Conservation (phyloP, 2,888 invertebrate species). For the Siphlonurus alternatus region DNA sequence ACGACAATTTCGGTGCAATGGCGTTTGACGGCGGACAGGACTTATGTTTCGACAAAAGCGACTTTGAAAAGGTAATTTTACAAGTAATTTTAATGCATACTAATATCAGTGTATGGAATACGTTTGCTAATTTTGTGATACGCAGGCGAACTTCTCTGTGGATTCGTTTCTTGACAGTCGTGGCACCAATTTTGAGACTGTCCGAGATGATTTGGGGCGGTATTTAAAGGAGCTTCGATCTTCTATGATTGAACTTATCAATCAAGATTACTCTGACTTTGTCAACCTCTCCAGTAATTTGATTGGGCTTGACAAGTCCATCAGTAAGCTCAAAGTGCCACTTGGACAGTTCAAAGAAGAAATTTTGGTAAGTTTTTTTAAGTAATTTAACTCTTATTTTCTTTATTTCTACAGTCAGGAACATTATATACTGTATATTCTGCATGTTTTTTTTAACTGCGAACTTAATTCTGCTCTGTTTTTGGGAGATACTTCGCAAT, state of each 20-base stretch:
- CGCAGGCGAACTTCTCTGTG: conserved; percentile 78
- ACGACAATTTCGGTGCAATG: too few species aligned
- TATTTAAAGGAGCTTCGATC: conserved; percentile 82
- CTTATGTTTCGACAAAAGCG: neutral
- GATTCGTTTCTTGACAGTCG: conserved; percentile 72
- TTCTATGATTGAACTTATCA: conserved; percentile 93
- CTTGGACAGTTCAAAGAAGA: conserved; percentile 68
- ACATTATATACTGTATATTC: too few species aligned
- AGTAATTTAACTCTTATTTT: conserved; percentile 2
- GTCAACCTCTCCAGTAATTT: conserved; percentile 91
- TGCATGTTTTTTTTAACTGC: too few species aligned
- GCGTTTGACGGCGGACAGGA: neutral
- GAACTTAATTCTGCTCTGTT: too few species aligned
- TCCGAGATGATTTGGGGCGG: conserved; percentile 76
- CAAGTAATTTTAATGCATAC: neutral
- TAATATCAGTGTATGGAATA: neutral
- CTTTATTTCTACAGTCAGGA: too few species aligned
- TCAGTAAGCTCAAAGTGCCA: conserved; percentile 62
- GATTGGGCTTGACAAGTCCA: conserved; percentile 78
- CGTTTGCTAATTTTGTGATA: conserved; percentile 16
- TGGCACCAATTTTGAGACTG: conserved; percentile 56
- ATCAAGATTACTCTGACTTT: conserved; percentile 95
- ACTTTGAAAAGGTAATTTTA: neutral
- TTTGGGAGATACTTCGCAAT: too few species aligned
- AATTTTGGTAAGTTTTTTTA: conserved; percentile 44